These are phyloP conservation scores for Leptodactylus fuscus DNA, from an alignment of 2,113 vertebrate genomes.

Conservation along the genomic window DNA sequence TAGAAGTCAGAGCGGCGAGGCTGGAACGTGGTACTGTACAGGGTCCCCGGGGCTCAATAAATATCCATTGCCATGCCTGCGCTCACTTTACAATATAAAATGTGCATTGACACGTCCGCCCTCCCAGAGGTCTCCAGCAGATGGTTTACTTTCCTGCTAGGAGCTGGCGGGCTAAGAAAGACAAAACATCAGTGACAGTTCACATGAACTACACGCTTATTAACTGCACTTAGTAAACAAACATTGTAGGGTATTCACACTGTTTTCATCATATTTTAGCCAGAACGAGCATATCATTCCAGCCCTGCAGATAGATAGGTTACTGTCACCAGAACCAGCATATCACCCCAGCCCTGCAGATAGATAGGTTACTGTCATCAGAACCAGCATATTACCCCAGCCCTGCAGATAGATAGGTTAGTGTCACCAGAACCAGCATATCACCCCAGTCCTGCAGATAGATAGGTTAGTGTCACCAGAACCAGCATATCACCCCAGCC, in stretches of 20 bases:
- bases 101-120: constrained; percentile 2
- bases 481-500: too few relatives aligned
- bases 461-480: too few relatives aligned
- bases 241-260: neutral
- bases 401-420: too few relatives aligned
- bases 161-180: neutral
- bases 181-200: constrained; percentile 25
- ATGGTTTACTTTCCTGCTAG: constrained; percentile 2
- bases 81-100: constrained; percentile 28
- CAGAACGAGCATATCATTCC: neutral
- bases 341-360: too few relatives aligned
- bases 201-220: neutral
- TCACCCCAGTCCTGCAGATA: too few relatives aligned
- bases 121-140: constrained; percentile 8
- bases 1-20: neutral
- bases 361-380: too few relatives aligned
- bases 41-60: neutral
- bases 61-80: constrained; percentile 16
- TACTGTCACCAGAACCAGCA: too few relatives aligned
- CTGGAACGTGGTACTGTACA: neutral
- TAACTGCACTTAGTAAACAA: neutral
- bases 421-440: too few relatives aligned
- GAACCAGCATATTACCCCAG: too few relatives aligned
- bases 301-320: too few relatives aligned
- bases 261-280: neutral